Conservation (phyloP, 2,888 invertebrate species). For the Aleiodes alternator region DNA sequence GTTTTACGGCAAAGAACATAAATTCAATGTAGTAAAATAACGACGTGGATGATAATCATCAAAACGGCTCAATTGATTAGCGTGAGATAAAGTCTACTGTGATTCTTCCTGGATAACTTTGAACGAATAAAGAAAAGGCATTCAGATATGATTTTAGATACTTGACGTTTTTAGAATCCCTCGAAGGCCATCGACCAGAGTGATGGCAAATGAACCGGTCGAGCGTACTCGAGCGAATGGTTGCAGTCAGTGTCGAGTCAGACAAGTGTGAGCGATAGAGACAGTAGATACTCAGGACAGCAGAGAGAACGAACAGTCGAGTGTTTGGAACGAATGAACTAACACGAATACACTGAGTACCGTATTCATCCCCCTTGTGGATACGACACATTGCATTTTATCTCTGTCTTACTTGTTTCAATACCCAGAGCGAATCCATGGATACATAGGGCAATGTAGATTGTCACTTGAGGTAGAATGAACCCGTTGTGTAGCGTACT, state of each 20-base stretch:
- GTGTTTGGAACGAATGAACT: conserved; percentile 6
- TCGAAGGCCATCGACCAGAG: conserved; percentile 1
- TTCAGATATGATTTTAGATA: too few relatives aligned
- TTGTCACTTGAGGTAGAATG: conserved; percentile 28
- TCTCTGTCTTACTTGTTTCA: conserved; percentile 31
- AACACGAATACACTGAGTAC: conserved; percentile 24
- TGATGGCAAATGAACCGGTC: conserved; percentile 60
- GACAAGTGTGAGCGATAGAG: conserved; percentile 36
- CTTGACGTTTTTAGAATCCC: too few relatives aligned
- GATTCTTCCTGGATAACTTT: conserved; percentile 6
- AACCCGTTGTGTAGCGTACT: background rate
- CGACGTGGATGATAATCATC: conserved; percentile 13
- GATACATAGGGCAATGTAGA: conserved; percentile 6
- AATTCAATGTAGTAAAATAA: conserved; percentile 11
- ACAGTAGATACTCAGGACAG: background rate
- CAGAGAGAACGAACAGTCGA: background rate
- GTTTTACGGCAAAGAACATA: conserved; percentile 7
- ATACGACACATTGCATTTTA: background rate
- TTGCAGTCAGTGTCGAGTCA: conserved; percentile 56
- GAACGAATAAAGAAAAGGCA: background rate
- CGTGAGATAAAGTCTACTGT: too few relatives aligned
- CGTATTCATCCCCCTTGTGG: conserved; percentile 20
- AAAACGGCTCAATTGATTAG: conserved; percentile 13
- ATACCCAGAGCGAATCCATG: conserved; percentile 4
- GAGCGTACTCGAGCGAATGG: conserved; percentile 60